These are phyloP conservation scores for Yponomeuta sedellus DNA, from an alignment of 2,888 invertebrate species.

Conservation along the genomic window DNA sequence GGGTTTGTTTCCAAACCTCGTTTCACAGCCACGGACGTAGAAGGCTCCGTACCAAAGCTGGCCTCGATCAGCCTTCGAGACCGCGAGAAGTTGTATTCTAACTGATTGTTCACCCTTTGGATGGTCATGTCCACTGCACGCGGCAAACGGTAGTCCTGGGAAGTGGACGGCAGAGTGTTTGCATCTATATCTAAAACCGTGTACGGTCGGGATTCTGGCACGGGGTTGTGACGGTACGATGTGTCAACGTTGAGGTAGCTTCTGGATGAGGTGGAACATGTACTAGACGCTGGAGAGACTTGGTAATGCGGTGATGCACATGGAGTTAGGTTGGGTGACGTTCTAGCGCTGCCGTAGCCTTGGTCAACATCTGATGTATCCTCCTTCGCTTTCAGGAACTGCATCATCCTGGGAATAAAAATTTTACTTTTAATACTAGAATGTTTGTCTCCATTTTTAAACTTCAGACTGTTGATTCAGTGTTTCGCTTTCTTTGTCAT, in stretches of 20 bases:
- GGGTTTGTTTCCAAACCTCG: constrained; percentile 47
- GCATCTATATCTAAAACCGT: constrained; percentile 40
- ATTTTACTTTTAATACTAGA: not conserved
- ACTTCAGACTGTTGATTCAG: constrained; percentile 22
- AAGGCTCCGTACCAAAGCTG: constrained; percentile 42
- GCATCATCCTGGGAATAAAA: constrained; percentile 58
- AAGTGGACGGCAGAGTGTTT: not conserved
- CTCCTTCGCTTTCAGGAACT: constrained; percentile 55
- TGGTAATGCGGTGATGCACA: constrained; percentile 48
- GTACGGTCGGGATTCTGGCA: constrained; percentile 29
- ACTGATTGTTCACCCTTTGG: constrained; percentile 45
- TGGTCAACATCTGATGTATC: constrained; percentile 53
- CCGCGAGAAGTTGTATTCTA: constrained; percentile 53
- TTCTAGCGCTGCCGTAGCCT: constrained; percentile 60
- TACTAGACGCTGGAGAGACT: constrained; percentile 43
- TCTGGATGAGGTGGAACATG: constrained; percentile 42
- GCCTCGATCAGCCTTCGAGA: constrained; percentile 55
- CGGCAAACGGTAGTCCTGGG: constrained; percentile 41
- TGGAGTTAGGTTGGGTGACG: constrained; percentile 56
- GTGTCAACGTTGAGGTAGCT: constrained; percentile 34
- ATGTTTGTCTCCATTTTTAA: constrained; percentile 15
- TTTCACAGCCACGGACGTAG: constrained; percentile 56
- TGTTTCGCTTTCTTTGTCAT: constrained; percentile 56
- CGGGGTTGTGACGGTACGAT: constrained; percentile 41
- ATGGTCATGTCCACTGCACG: constrained; percentile 44